Conservation (phyloP, 2,113 vertebrate genomes). For the Ceyx cyanopectus region DNA sequence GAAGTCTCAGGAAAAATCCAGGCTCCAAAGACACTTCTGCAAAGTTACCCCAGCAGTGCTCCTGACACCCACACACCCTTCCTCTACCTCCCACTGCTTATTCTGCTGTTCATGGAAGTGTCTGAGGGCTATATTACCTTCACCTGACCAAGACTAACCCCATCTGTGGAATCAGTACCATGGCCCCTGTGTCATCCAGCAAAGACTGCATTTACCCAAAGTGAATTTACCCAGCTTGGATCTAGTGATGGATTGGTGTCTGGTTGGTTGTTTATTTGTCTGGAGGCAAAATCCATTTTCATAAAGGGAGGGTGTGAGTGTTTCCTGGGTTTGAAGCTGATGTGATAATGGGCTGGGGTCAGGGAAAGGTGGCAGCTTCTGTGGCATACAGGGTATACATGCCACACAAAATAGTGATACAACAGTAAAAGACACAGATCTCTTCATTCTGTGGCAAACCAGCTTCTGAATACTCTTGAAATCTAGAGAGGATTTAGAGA, state of each 20-base stretch:
- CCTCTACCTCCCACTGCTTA: not conserved
- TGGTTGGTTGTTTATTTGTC: not conserved
- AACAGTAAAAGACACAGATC: not conserved
- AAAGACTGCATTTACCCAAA: not conserved
- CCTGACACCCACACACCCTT: not conserved
- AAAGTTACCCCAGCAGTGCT: not conserved
- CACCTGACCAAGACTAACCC: fast-evolving
- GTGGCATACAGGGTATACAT: too few species aligned
- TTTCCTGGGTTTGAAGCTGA: not conserved
- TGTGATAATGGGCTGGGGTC: not conserved
- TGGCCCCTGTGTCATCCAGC: fast-evolving
- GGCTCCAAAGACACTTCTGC: fast-evolving
- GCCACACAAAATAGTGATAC: not conserved
- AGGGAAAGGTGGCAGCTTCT: not conserved
- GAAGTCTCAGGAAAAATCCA: not conserved
- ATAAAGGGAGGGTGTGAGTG: not conserved
- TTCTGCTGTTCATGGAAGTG: not conserved
- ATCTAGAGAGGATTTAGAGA: not conserved
- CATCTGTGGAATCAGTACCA: not conserved
- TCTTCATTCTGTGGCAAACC: not conserved
- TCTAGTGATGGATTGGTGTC: too few species aligned
- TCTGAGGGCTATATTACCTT: not conserved
- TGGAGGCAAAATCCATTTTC: not conserved
- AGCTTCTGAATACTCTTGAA: not conserved
- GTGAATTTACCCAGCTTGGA: not conserved